Evolutionary conservation across 2,888 invertebrate species (phyloP).

Genomic region (Eledona agricola): DNA sequence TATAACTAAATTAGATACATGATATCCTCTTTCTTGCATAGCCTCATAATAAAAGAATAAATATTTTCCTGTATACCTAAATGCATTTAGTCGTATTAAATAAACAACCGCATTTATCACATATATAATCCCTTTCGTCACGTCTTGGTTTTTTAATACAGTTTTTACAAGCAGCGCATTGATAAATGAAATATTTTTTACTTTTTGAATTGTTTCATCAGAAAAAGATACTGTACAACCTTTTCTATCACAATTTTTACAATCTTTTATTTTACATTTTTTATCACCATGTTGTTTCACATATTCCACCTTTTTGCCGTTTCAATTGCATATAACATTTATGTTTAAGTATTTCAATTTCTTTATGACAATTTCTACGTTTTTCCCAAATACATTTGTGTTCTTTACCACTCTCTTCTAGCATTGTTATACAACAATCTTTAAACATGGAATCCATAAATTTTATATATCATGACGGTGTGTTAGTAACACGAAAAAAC

Average conservation of each 20-base stretch:
- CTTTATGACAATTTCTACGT: constrained; percentile 14
- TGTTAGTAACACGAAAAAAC: constrained; percentile 10
- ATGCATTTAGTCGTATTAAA: no score
- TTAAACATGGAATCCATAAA: constrained; percentile 13
- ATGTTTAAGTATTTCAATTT: constrained; percentile 2
- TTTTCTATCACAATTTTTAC: constrained; percentile 13
- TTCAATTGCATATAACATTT: constrained; percentile 4
- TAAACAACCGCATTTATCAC: no score
- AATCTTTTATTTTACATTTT: constrained; percentile 6
- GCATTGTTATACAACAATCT: constrained; percentile 13
- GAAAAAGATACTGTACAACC: no score
- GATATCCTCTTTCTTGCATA: no score
- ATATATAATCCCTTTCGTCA: no score
- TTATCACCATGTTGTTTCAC: constrained; percentile 9
- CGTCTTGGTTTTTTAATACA: no score
- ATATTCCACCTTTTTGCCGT: constrained; percentile 3
- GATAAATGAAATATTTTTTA: no score
- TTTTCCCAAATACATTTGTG: constrained; percentile 2
- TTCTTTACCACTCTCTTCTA: constrained; percentile 14
- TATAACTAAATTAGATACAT: no score
- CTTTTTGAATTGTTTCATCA: no score
- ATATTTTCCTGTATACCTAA: no score
- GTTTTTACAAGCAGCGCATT: no score
- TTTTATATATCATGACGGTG: constrained; percentile 11
- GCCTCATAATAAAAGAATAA: no score